These are phyloP conservation scores for Intellagama lesueurii DNA, from an alignment of 2,797 vertebrate genomes.

Conservation along the genomic window DNA sequence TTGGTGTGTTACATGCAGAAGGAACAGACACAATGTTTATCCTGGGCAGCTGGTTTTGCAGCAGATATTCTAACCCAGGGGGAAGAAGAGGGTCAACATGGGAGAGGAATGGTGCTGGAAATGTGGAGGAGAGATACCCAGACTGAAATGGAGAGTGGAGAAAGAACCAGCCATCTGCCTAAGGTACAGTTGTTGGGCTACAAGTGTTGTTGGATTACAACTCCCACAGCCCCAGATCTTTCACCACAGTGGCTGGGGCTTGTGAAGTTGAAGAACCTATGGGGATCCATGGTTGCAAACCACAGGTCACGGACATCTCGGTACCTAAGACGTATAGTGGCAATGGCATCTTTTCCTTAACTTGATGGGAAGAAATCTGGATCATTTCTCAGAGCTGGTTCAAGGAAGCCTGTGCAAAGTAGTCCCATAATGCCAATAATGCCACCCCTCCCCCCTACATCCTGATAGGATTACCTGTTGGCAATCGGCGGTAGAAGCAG, in stretches of 20 bases:
- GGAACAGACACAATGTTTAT: neutral
- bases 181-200: too few relatives aligned
- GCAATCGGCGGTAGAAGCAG: neutral
- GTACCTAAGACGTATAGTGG: neutral
- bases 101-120: neutral
- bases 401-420: neutral
- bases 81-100: neutral
- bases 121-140: neutral
- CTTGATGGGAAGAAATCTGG: too few relatives aligned
- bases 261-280: neutral
- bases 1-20: neutral
- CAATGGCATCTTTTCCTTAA: neutral
- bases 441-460: neutral
- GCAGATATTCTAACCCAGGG: neutral
- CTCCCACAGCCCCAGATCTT: too few relatives aligned
- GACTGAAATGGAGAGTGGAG: neutral
- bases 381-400: neutral
- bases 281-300: neutral
- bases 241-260: neutral
- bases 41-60: neutral
- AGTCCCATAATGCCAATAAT: neutral
- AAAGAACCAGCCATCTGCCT: neutral
- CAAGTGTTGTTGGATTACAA: too few relatives aligned
- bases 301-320: too few relatives aligned
- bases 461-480: neutral